Percentiles rank a stretch among this genome's conserved stretches.
Evolutionary conservation across 2,113 vertebrate species (phyloP).

Genomic region (Recurvirostra avosetta): DNA sequence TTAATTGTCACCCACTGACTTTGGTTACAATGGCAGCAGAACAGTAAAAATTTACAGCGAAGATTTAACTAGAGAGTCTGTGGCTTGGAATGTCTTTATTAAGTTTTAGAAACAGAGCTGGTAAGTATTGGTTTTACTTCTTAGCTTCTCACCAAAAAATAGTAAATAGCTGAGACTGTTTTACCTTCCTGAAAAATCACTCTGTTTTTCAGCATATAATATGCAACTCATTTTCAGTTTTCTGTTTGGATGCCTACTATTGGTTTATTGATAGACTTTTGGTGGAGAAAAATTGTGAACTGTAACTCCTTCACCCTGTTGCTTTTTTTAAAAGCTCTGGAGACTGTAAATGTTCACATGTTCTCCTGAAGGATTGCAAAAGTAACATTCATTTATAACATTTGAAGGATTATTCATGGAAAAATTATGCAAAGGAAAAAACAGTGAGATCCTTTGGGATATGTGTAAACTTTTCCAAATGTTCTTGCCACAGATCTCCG

Average conservation of each 20-base stretch:
- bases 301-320: slow-evolving; percentile 49
- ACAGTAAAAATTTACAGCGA: neutral
- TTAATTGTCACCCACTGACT: slow-evolving; percentile 14
- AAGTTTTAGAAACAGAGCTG: slow-evolving; percentile 26
- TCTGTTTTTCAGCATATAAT: neutral
- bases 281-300: slow-evolving; percentile 41
- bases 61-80: slow-evolving; percentile 9
- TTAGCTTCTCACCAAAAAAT: neutral
- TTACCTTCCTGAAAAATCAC: neutral
- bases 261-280: slow-evolving; percentile 33
- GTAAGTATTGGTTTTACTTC: neutral
- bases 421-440: slow-evolving; percentile 82
- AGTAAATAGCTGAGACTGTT: neutral
- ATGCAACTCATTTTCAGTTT: neutral
- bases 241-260: neutral
- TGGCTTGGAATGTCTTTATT: neutral
- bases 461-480: slow-evolving; percentile 78
- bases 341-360: slow-evolving; percentile 68
- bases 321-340: slow-evolving; percentile 45
- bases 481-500: slow-evolving; percentile 65
- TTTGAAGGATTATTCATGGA: slow-evolving; percentile 81
- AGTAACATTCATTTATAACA: slow-evolving; percentile 74
- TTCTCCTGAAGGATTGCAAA: slow-evolving; percentile 74
- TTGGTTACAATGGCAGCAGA: slow-evolving; percentile 17
- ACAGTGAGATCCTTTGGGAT: slow-evolving; percentile 75